Base-by-base conservation (phyloP, 2,888 invertebrate genomes). In the Hyppa rectilinea region DNA sequence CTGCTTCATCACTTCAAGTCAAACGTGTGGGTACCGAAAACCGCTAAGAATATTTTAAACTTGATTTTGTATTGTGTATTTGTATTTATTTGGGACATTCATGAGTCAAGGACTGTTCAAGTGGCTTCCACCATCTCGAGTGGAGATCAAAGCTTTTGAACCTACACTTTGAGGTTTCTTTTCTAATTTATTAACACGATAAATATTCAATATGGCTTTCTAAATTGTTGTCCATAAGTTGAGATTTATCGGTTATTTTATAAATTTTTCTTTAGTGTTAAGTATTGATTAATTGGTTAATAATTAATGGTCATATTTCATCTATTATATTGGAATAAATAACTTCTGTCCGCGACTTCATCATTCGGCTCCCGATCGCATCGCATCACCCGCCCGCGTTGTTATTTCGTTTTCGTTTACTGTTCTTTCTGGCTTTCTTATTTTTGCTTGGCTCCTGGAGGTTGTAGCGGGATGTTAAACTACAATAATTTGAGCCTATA, bases 41-140 rank as follows among this genome's bases (percentile, higher is more conserved):
- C 61, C 45, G 26, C 71, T n/a, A 31, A 12, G 20, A 26, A 34
- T 34, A 36, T 43, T n/a, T n/a, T 64, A 26, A 49, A 68, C 14
- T 38, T 63, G 10, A 50, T 36, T 49, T 23, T 3, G 7, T 23
- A 29, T 29, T 20, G 7, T 29, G 14, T 63, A 14, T 77, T 43
- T 45, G 45, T 23, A 38, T 66, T 58, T 66, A 78, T 78, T 78
- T 63, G 78, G 64, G 45, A 45, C 62, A 50, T 43, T 53, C 52
- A n/a, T 65, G 67, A 64, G 62, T 61, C 61, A 73, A 43, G 68
- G 64, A 45, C 52, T 58, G 45, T 52, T 85, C 74, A 55, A 85
- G 86, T 84, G 63, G 50, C 61, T 77, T 66, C 58, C 31, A 58
- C 55, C 55, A 74, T 78, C 61, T 84, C 83, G 59, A 86, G 86